Conservation (phyloP, 1,140 invertebrate genomes). For the Macrobrachium nipponense region DNA sequence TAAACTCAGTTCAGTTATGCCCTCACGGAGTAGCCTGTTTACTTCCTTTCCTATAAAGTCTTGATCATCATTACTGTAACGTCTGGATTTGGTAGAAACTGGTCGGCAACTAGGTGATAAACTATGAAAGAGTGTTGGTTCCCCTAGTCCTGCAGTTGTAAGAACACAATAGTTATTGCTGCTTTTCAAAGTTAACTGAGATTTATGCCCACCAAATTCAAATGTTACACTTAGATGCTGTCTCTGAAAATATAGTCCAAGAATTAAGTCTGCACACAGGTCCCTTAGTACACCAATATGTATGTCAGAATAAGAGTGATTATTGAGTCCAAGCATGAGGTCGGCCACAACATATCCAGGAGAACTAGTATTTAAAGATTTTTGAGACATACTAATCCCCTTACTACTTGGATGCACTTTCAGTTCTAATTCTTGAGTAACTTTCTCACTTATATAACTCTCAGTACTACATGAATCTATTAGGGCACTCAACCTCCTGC, state of each 20-base stretch:
- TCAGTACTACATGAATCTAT: too few species aligned
- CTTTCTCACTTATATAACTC: too few species aligned
- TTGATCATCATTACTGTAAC: background rate
- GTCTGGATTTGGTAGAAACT: background rate
- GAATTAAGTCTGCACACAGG: background rate
- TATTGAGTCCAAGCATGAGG: background rate
- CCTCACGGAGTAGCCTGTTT: background rate
- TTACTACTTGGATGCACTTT: too few species aligned
- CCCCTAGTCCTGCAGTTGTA: background rate
- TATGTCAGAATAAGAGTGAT: background rate
- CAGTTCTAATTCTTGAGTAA: too few species aligned
- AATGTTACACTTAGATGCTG: too few species aligned
- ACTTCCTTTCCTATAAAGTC: background rate
- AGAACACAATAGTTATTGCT: background rate
- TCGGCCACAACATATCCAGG: too few species aligned
- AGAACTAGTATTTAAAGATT: too few species aligned
- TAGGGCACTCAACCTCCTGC: too few species aligned
- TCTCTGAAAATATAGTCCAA: too few species aligned
- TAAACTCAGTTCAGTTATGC: background rate
- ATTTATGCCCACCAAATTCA: too few species aligned
- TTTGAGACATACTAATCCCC: too few species aligned
- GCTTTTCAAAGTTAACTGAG: background rate
- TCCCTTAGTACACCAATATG: background rate
- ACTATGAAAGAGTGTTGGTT: too few species aligned
- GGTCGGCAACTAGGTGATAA: background rate